Conservation (phyloP, 2,113 vertebrate genomes). For the Brachypteracias leptosomus region DNA sequence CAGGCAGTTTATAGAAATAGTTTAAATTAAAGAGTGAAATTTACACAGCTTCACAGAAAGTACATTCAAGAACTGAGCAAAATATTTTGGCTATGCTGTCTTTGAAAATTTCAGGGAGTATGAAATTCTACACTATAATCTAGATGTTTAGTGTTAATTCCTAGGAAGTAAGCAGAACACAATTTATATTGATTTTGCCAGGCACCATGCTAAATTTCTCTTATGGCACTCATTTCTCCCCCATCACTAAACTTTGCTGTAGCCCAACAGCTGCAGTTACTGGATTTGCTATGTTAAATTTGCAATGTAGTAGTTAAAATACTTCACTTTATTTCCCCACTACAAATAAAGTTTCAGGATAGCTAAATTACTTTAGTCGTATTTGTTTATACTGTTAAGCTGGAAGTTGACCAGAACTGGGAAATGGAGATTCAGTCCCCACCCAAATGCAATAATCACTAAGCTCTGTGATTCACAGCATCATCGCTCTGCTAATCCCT, state of each 20-base stretch:
- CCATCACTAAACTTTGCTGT: not conserved
- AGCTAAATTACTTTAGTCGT: not conserved
- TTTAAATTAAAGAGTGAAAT: not conserved
- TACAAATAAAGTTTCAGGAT: not conserved
- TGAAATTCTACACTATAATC: not conserved
- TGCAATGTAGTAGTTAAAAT: not conserved
- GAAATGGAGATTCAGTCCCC: not conserved
- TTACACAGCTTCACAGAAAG: not conserved
- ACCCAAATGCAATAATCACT: not conserved
- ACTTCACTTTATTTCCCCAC: not conserved
- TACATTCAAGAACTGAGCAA: not conserved
- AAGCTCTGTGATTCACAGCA: not conserved
- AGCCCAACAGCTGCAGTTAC: not conserved
- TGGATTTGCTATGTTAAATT: not conserved
- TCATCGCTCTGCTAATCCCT: not conserved
- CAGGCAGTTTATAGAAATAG: not conserved
- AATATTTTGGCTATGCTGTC: too few relatives aligned
- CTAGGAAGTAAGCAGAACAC: not conserved
- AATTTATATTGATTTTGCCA: not conserved
- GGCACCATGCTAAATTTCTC: not conserved
- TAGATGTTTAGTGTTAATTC: not conserved
- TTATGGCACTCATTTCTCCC: not conserved
- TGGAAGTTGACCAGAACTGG: not conserved
- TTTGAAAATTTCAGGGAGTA: not conserved
- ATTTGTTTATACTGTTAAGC: not conserved